Percentiles rank a stretch among this genome's conserved stretches.
Conservation (phyloP, 1,140 invertebrate species). For the Saccostrea glomerata region DNA sequence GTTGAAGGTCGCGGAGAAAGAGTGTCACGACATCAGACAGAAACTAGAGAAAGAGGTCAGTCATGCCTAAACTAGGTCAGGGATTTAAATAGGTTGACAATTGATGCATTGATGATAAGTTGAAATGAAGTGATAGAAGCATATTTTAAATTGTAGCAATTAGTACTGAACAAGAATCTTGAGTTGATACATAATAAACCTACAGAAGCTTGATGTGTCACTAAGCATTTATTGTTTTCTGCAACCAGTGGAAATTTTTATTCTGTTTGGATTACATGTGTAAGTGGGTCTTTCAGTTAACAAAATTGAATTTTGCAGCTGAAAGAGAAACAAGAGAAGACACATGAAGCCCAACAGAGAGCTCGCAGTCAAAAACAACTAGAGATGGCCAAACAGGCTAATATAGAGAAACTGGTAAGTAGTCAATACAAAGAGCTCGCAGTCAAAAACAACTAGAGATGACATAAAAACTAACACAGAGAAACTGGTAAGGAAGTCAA, state of each 20-base stretch:
- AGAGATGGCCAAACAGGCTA: slow-evolving; percentile 75
- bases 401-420: slow-evolving; percentile 77
- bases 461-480: slow-evolving; percentile 75
- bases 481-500: slow-evolving; percentile 71
- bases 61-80: too few relatives aligned
- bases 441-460: slow-evolving; percentile 60
- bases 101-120: too few relatives aligned
- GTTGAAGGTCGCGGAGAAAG: slow-evolving; percentile 71
- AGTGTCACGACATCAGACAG: slow-evolving; percentile 72
- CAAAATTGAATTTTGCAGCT: slow-evolving; percentile 66
- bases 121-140: too few relatives aligned
- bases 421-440: slow-evolving; percentile 67
- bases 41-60: slow-evolving; percentile 76
- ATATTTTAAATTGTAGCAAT: too few relatives aligned
- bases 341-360: slow-evolving; percentile 74
- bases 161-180: too few relatives aligned
- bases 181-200: too few relatives aligned
- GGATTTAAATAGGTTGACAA: too few relatives aligned
- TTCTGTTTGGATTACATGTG: too few relatives aligned
- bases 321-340: slow-evolving; percentile 75
- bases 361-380: slow-evolving; percentile 75
- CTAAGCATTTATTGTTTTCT: too few relatives aligned
- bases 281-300: too few relatives aligned
- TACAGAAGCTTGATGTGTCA: too few relatives aligned
- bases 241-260: too few relatives aligned